Evolutionary conservation across 2,888 invertebrate species (phyloP).

Genomic region (Acrobasis consociella): DNA sequence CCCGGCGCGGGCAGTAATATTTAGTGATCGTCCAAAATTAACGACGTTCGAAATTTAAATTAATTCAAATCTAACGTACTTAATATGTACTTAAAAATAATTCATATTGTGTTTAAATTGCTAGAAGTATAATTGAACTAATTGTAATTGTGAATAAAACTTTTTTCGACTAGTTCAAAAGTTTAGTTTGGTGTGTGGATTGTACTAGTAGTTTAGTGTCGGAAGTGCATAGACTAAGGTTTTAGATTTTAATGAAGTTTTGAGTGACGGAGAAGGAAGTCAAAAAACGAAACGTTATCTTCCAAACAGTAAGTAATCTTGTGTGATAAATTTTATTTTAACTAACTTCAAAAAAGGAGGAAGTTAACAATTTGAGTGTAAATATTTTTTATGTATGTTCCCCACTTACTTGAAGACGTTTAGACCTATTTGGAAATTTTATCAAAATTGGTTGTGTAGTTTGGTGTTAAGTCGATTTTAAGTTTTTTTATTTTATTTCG

Average conservation of each 20-base stretch:
- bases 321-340: background rate
- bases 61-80: background rate
- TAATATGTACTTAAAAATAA: background rate
- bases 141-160: background rate
- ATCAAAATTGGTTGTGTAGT: no score
- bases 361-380: no score
- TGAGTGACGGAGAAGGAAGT: background rate
- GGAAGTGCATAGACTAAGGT: background rate
- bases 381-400: no score
- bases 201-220: background rate
- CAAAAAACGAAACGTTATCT: background rate
- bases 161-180: background rate
- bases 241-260: background rate
- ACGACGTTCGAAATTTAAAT: conserved; percentile 1
- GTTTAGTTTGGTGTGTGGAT: background rate
- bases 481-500: no score
- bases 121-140: background rate
- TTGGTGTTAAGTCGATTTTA: no score
- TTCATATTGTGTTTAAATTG: background rate
- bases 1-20: background rate
- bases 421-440: no score
- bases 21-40: background rate
- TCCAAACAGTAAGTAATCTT: background rate
- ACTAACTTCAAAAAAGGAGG: background rate
- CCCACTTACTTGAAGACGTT: no score